Evolutionary conservation across 2,113 vertebrate species (phyloP).

Genomic region (Sceloporus tristichus): DNA sequence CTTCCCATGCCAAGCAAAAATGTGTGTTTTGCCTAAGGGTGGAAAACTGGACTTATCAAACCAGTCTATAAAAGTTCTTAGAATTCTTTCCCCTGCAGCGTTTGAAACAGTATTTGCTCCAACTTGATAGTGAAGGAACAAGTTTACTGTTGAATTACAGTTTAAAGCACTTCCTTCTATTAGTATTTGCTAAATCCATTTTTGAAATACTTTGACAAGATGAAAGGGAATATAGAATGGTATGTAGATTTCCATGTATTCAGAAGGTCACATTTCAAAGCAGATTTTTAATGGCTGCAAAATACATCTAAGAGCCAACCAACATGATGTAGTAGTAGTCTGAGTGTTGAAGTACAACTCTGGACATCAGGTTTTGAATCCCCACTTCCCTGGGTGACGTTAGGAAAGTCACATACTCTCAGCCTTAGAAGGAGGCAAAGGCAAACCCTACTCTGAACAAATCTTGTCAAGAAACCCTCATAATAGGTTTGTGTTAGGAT

Average conservation of each 20-base stretch:
- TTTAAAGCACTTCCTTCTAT: slow-evolving; percentile 45
- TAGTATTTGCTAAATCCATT: slow-evolving; percentile 53
- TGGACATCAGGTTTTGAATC: too few species aligned
- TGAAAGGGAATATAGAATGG: slow-evolving; percentile 35
- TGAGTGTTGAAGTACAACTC: too few species aligned
- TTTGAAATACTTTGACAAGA: slow-evolving; percentile 54
- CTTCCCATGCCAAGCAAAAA: neutral
- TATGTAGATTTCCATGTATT: slow-evolving; percentile 39
- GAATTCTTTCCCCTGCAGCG: slow-evolving; percentile 26
- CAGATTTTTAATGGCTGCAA: slow-evolving; percentile 20
- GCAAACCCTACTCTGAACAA: too few species aligned
- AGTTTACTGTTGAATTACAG: slow-evolving; percentile 50
- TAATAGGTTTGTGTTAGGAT: too few species aligned
- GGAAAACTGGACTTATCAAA: slow-evolving; percentile 32
- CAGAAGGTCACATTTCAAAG: slow-evolving; percentile 47
- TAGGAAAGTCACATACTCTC: too few species aligned
- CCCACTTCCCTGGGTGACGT: too few species aligned
- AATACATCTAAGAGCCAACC: neutral
- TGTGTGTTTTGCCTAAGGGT: neutral
- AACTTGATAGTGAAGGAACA: slow-evolving; percentile 27
- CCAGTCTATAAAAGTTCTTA: slow-evolving; percentile 51
- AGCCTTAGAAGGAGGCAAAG: too few species aligned
- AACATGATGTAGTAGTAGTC: too few species aligned
- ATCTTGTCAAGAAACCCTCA: too few species aligned
- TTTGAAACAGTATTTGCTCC: slow-evolving; percentile 58